Evolutionary conservation across 2,888 invertebrate species (phyloP), one percentile per base, ranked within the genome.

Genomic region (Rutpela maculata): DNA sequence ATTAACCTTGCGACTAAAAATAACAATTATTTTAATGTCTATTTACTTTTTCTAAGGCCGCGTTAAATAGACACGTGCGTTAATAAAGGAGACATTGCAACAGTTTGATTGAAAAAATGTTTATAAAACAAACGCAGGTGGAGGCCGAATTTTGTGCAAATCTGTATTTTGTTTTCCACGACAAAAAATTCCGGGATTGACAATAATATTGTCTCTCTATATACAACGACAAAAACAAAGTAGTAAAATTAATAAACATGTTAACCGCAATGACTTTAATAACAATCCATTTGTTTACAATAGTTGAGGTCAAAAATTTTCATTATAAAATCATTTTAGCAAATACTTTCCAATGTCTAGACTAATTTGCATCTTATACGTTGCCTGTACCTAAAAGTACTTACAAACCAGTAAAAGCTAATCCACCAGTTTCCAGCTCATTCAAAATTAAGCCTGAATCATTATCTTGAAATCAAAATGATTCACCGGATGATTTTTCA

Each of bases 21-120:
- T 38, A 56, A 56, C 50, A 26, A 56, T 67, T 67, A 67, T 55
- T 26, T 67, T 56, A 22, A 26, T 11, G 50, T 22, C 17, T 67
- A 67, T 67, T 60, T 70, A 35, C 57, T n/a, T 60, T 43, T 22
- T 60, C 22, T 19, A 60, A 70, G 70, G 70, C 10, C 69, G 69
- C 35, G 65, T n/a, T 35, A 31, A 19, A 9, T n/a, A 17, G 43
- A 22, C 70, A 22, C 70, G 70, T 70, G 70, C 59, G 31, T 0
- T 19, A 60, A 70, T 70, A 38, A 70, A 60, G 60, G 15, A 26
- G 60, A 60, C 22, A 43, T 10, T 43, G 65, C 65, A 65, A 43
- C 43, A 35, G 35, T 65, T 65, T 38, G 31, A 7, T 18, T 43
- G 5, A 19, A 38, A 19, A 17, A 65, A 15, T 65, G 65, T 65